Percentiles rank a stretch among this genome's conserved stretches.
Evolutionary conservation across 2,797 vertebrate species (phyloP).

Genomic region (Sebastes wilsoni): DNA sequence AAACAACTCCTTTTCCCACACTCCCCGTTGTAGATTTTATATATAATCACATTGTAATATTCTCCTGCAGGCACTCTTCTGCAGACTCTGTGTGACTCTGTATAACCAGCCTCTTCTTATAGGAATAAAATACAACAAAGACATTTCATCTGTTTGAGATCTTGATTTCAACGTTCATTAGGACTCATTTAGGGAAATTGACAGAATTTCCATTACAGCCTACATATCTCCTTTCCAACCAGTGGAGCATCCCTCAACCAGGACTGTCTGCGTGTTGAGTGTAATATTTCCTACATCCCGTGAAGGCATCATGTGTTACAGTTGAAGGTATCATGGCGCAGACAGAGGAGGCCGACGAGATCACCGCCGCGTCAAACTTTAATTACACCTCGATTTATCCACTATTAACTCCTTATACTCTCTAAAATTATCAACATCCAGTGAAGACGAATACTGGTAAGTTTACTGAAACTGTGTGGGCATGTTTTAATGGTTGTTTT

Average conservation of each 20-base stretch:
- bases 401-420: fast-evolving
- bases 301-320: conserved; percentile 34
- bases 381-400: neutral
- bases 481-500: neutral
- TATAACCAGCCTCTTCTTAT: too few species aligned
- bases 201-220: neutral
- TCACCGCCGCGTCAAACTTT: conserved; percentile 56
- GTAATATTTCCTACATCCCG: neutral
- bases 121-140: too few species aligned
- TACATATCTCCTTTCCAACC: neutral
- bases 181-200: too few species aligned
- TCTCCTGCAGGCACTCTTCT: too few species aligned
- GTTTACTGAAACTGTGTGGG: neutral
- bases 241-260: neutral
- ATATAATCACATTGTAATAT: too few species aligned
- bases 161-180: too few species aligned
- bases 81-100: too few species aligned
- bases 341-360: conserved; percentile 52
- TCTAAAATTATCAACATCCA: fast-evolving
- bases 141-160: too few species aligned
- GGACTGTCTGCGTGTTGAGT: neutral
- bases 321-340: conserved; percentile 70
- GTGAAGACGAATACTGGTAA: conserved; percentile 35
- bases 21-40: too few species aligned
- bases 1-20: too few species aligned